Conservation (phyloP, 1,140 invertebrate genomes). For the Idris sp. region DNA sequence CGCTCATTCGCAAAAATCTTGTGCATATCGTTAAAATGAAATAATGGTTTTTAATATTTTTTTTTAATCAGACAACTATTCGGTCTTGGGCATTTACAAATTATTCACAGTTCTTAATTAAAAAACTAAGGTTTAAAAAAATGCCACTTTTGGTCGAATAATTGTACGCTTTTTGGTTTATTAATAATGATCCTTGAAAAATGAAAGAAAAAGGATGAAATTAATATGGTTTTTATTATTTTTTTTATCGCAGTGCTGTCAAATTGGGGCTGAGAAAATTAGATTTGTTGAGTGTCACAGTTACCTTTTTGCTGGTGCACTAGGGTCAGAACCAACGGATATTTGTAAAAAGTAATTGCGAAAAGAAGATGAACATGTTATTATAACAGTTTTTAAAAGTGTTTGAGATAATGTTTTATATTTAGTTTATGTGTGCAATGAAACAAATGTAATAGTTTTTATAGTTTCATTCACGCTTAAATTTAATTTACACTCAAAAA, state of each 20-base stretch:
- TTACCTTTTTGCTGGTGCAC: constrained; percentile 74
- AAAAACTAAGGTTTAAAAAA: no score
- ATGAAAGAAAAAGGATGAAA: constrained; percentile 1
- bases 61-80: no score
- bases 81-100: no score
- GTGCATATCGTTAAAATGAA: constrained; percentile 34
- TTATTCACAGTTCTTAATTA: no score
- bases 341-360: constrained; percentile 67
- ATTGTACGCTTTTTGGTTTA: constrained; percentile 21
- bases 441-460: no score
- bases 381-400: no score
- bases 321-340: constrained; percentile 69
- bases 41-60: no score
- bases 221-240: neutral
- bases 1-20: constrained; percentile 46
- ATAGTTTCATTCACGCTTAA: neutral
- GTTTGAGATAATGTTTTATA: no score
- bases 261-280: constrained; percentile 63
- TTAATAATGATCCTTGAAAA: no score
- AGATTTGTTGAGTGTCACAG: constrained; percentile 63
- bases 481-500: constrained; percentile 3
- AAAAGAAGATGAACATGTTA: constrained; percentile 64
- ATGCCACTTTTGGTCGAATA: no score
- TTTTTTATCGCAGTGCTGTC: constrained; percentile 57
- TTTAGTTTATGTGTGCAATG: no score